Percentiles rank a stretch among this genome's conserved stretches.
phyloP scores from a whole-genome alignment of 2,888 invertebrate genomes.

The Tetropium fuscum region DNA sequence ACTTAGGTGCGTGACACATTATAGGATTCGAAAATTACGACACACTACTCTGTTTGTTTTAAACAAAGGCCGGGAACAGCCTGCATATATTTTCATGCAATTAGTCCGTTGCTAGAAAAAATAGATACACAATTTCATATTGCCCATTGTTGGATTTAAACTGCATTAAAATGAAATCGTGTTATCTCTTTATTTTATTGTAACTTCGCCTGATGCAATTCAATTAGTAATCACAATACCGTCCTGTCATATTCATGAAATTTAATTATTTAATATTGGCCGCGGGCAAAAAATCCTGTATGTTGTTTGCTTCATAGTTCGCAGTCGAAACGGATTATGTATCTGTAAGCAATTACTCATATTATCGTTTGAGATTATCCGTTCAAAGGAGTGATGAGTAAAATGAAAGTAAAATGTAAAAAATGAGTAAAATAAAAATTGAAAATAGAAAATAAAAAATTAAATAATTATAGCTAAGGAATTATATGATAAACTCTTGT shows the following conservation, averaged over 20 bases:
- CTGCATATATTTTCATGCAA: conserved; percentile 14
- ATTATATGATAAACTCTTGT: no score
- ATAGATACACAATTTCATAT: neutral
- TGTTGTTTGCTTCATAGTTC: no score
- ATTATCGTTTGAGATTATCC: no score
- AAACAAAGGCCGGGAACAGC: conserved; percentile 14
- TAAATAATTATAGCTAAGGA: no score
- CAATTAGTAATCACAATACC: neutral
- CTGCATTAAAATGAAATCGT: neutral
- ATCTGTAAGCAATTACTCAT: no score
- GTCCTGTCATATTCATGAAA: neutral
- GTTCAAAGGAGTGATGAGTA: no score
- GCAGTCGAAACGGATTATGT: no score
- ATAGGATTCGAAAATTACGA: conserved; percentile 9
- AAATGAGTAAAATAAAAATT: no score
- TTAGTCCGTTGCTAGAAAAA: conserved; percentile 7
- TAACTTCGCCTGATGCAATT: neutral
- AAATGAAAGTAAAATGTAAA: no score
- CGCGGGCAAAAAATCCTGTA: no score
- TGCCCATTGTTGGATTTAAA: neutral
- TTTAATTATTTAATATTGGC: neutral
- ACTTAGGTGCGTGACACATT: no score
- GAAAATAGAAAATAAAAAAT: no score
- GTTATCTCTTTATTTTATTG: conserved; percentile 1
- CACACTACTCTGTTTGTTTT: conserved; percentile 11